Conservation (phyloP, 1,140 invertebrate species). For the Venustaconcha ellipsiformis region DNA sequence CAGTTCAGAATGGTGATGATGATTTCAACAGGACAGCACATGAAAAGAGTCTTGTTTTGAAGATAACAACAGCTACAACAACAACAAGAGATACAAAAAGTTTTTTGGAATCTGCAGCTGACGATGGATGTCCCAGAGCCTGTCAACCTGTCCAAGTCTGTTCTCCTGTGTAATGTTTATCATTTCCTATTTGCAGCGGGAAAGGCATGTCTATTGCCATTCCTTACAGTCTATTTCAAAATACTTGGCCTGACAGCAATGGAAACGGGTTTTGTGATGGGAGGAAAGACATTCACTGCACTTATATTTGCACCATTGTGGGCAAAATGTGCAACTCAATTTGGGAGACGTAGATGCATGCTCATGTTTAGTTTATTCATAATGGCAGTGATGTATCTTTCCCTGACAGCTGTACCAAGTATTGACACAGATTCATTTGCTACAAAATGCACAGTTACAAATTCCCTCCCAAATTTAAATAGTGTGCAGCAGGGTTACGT, state of each 20-base stretch:
- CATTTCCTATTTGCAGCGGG: slow-evolving; percentile 61
- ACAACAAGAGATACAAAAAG: no score
- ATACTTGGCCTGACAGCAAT: slow-evolving; percentile 57
- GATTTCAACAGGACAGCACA: no score
- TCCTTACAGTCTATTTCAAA: slow-evolving; percentile 62
- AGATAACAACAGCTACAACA: no score
- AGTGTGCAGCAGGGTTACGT: no score
- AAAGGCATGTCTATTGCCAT: slow-evolving; percentile 62
- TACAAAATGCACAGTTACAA: slow-evolving; percentile 1
- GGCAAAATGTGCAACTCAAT: slow-evolving; percentile 57
- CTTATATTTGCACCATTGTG: slow-evolving; percentile 63
- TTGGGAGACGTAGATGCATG: slow-evolving; percentile 50
- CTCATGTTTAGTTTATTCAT: slow-evolving; percentile 60
- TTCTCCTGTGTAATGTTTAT: slow-evolving; percentile 59
- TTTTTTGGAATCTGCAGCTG: no score
- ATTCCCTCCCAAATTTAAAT: no score
- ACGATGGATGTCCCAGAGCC: slow-evolving; percentile 42
- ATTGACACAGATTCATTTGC: slow-evolving; percentile 27
- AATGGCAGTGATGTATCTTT: slow-evolving; percentile 54
- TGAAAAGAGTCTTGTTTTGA: no score
- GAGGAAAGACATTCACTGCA: slow-evolving; percentile 55
- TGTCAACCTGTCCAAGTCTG: slow-evolving; percentile 53
- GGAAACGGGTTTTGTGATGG: slow-evolving; percentile 60
- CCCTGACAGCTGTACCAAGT: slow-evolving; percentile 46
- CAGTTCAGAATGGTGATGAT: no score